A percentile compares a stretch with the other conserved stretches of the same genome.
These are phyloP conservation scores for Squalus acanthias DNA, from an alignment of 2,797 vertebrate species.

Conservation along the genomic window DNA sequence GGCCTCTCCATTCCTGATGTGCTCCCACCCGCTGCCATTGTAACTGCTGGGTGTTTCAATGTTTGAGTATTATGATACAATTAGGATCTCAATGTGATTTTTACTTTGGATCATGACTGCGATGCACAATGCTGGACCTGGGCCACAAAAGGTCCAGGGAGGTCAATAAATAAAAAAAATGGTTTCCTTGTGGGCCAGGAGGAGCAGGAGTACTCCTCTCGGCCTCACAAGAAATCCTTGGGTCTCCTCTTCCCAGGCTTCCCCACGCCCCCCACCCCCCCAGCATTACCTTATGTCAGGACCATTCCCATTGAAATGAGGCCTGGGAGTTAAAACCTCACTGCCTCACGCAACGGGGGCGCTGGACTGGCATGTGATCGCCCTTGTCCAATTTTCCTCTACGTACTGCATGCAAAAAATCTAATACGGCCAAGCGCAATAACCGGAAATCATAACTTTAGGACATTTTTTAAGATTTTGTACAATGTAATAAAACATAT, in stretches of 20 bases:
- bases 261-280: background rate
- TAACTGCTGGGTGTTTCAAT: background rate
- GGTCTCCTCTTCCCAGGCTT: background rate
- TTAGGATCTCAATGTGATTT: background rate
- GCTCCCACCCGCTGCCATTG: background rate
- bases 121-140: background rate
- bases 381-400: background rate
- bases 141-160: background rate
- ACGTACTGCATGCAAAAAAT: background rate
- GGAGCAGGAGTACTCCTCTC: background rate
- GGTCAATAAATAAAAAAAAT: background rate
- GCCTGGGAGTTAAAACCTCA: background rate
- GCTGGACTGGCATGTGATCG: background rate
- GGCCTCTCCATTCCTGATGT: background rate
- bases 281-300: background rate
- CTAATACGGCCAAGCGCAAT: background rate
- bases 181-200: background rate
- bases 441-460: background rate
- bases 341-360: too few relatives aligned
- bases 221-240: background rate
- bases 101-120: background rate
- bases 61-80: background rate
- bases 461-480: background rate
- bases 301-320: background rate
- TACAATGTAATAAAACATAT: background rate